These are phyloP conservation scores for Sterrhoptilus dennistouni DNA, from an alignment of 2,113 vertebrate genomes.

Conservation along the genomic window DNA sequence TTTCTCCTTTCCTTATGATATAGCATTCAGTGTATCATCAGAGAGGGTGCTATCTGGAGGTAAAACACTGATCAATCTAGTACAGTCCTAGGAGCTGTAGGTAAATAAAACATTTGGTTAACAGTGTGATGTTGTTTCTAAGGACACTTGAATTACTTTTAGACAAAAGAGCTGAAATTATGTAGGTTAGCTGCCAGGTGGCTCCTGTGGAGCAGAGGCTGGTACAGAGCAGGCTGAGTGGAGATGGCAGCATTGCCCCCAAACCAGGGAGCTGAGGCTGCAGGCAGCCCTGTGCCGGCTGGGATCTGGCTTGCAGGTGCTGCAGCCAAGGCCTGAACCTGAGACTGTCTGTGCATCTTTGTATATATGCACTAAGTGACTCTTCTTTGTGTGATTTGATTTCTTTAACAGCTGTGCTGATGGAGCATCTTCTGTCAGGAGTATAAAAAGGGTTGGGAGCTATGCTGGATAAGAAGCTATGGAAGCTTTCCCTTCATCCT, in stretches of 20 bases:
- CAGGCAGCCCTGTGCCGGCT: not conserved
- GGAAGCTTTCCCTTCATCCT: not conserved
- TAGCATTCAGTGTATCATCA: not conserved
- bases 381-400: not conserved
- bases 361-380: not conserved
- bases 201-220: not conserved
- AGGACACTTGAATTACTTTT: not conserved
- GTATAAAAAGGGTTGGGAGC: not conserved
- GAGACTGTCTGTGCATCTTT: not conserved
- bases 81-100: not conserved
- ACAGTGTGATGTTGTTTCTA: not conserved
- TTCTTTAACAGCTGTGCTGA: not conserved
- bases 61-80: not conserved
- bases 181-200: not conserved
- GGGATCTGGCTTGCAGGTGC: not conserved
- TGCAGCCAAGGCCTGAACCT: not conserved
- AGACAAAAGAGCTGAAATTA: not conserved
- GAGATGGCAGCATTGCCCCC: accelerated
- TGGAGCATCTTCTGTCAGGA: not conserved
- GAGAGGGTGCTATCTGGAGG: not conserved
- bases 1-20: not conserved
- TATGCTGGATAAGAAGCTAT: not conserved
- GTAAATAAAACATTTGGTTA: not conserved
- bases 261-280: not conserved
- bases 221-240: not conserved